Evolutionary conservation across 2,113 vertebrate species (phyloP), one percentile per base, ranked within the genome.

Genomic region (Polyodon spathula): DNA sequence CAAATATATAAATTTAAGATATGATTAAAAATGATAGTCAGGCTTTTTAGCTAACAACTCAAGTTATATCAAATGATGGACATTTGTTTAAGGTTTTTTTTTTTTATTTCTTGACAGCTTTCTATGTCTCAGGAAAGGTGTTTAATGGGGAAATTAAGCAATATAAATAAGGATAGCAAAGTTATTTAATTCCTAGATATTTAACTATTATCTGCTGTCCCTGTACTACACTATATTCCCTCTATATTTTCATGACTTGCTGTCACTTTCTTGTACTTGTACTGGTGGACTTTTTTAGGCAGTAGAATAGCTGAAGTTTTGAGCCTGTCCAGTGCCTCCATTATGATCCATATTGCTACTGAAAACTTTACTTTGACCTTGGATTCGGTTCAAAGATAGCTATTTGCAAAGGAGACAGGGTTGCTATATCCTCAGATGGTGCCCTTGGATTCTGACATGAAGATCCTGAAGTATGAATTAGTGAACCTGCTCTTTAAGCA

Each of bases 381-480:
- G 52, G 77, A 77, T 54, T 71, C 69, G 66, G 66, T 8, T 53
- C 64, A 39, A 65, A 51, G 6, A 59, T 41, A 5, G 61, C 61
- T 9, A 62, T 79, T 38, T 67, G 77, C 37, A 77, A 74, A 68
- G 77, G 75, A 64, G 75, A 79, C 61, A 62, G 67, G 57, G 69
- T 79, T 40, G 71, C 71, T 79, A 44, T 79, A 71, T 59, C 77
- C 77, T 8, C 75, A 75, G 56, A 62, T 75, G 41, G 60, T 77
- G 37, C 77, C 77, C 60, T 53, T 75, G 61, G 75, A 79, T 41
- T 73, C 71, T 39, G 73, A 77, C 1, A 67, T 61, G 64, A 69
- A 4, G 11, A 72, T 38, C 77, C 77, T 2, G 61, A 56, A 54
- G 77, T 79, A 68, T 48, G 40, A 27, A 40, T 27, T 27, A 40